These are phyloP conservation scores for Agrotis exclamationis DNA, from an alignment of 2,888 invertebrate genomes.

Conservation along the genomic window DNA sequence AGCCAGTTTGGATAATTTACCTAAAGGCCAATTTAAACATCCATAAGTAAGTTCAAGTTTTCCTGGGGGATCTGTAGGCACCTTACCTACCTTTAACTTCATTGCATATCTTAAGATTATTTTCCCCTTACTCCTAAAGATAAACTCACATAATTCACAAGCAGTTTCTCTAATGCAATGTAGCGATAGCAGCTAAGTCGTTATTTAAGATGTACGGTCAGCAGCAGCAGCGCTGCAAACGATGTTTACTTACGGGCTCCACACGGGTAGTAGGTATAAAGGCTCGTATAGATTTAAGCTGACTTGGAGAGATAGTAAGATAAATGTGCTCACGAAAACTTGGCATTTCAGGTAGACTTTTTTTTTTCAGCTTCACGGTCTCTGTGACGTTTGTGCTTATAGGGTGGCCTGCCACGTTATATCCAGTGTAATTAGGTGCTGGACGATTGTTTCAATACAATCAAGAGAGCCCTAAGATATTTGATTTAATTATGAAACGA, in stretches of 20 bases:
- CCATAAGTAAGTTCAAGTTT: too few species aligned
- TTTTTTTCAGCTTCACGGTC: neutral
- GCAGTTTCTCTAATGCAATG: neutral
- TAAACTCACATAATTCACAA: neutral
- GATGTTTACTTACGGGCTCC: slow-evolving; percentile 26
- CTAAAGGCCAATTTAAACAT: too few species aligned
- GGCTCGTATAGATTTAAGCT: slow-evolving; percentile 21
- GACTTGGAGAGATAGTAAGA: slow-evolving; percentile 10
- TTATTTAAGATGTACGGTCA: slow-evolving; percentile 34
- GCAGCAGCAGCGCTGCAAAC: slow-evolving; percentile 26
- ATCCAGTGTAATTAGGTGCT: neutral
- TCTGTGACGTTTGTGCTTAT: neutral
- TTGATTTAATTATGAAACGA: neutral
- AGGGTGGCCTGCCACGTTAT: neutral
- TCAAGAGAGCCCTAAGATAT: neutral
- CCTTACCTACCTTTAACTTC: too few species aligned
- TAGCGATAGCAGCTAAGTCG: slow-evolving; percentile 6
- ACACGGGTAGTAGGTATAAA: slow-evolving; percentile 11
- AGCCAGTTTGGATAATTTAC: too few species aligned
- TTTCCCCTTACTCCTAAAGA: neutral
- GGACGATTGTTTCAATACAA: too few species aligned
- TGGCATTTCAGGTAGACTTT: neutral
- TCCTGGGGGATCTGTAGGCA: too few species aligned
- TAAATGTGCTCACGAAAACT: neutral
- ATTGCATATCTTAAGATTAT: neutral